These are phyloP conservation scores for Paratilapia polleni DNA, from an alignment of 2,113 vertebrate genomes.

Conservation along the genomic window DNA sequence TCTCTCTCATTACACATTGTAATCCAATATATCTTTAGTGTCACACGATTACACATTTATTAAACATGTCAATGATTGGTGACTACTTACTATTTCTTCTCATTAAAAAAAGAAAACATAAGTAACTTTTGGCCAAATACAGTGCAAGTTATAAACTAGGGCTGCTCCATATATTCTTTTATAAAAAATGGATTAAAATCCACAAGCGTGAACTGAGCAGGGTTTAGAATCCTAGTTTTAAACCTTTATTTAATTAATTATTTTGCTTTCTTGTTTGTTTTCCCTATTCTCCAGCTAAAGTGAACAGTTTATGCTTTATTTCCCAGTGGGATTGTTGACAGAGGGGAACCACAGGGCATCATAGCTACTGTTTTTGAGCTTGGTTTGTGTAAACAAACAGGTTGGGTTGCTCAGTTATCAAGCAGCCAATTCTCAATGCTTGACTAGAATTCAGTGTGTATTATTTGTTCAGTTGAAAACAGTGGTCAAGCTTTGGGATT, in stretches of 20 bases:
- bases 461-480: conserved; percentile 6
- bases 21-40: background rate
- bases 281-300: background rate
- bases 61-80: background rate
- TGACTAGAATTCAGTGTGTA: background rate
- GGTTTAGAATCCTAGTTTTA: background rate
- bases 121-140: background rate
- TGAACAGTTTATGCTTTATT: conserved; percentile 3
- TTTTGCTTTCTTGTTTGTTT: background rate
- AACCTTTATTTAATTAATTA: background rate
- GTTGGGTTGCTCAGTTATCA: conserved; percentile 6
- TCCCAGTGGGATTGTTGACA: conserved; percentile 4
- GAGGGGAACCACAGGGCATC: background rate
- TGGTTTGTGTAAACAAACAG: background rate
- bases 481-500: background rate
- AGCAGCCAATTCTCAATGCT: background rate
- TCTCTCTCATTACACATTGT: background rate
- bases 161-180: background rate
- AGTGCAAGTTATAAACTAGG: background rate
- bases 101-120: background rate
- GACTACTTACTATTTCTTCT: background rate
- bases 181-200: background rate
- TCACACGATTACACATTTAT: background rate
- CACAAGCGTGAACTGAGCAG: background rate
- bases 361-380: background rate